Percentiles rank a stretch among this genome's conserved stretches.
Conservation (phyloP, 2,888 invertebrate species). For the Amblyjoppa proteus region DNA sequence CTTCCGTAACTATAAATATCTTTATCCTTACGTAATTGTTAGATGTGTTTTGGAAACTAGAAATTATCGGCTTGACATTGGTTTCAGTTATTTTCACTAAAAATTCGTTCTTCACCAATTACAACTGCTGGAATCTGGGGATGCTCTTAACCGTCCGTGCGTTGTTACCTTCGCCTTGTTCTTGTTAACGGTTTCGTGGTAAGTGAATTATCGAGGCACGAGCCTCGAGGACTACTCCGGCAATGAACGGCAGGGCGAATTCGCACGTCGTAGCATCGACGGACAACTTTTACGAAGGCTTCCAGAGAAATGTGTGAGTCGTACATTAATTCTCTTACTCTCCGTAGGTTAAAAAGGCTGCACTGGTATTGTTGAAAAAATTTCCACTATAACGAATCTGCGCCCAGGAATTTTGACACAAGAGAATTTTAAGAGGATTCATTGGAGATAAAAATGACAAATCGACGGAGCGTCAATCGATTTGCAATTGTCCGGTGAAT, state of each 20-base stretch:
- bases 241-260: not conserved
- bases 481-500: not conserved
- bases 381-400: too few relatives aligned
- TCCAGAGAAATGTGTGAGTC: not conserved
- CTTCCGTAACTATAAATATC: not conserved
- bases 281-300: not conserved
- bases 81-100: not conserved
- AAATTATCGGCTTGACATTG: too few relatives aligned
- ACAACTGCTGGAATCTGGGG: not conserved
- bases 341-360: not conserved
- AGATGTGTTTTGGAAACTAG: too few relatives aligned
- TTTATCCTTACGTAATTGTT: too few relatives aligned
- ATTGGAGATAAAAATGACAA: not conserved
- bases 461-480: not conserved
- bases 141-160: too few relatives aligned
- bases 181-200: not conserved
- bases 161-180: too few relatives aligned
- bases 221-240: not conserved
- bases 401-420: not conserved
- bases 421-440: not conserved
- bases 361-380: not conserved
- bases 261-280: not conserved
- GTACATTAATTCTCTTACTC: not conserved
- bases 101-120: not conserved
- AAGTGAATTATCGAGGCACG: not conserved